Percentiles rank a stretch among this genome's conserved stretches.
phyloP scores from a whole-genome alignment of 2,113 vertebrate genomes.

The Triplophysa rosa region DNA sequence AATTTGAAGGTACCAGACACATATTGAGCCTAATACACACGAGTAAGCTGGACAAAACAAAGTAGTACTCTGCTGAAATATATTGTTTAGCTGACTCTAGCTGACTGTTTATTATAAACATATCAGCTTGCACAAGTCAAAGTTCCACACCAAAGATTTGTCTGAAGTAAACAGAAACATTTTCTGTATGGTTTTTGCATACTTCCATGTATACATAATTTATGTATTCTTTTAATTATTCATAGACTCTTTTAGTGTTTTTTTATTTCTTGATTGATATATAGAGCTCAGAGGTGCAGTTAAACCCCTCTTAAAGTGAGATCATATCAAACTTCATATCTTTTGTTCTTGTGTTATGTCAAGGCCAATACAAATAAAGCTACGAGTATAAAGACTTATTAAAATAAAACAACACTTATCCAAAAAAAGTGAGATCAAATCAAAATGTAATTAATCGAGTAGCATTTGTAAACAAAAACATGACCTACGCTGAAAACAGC shows the following conservation, averaged over 20 bases:
- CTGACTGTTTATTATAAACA: not conserved
- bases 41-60: not conserved
- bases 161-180: not conserved
- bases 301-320: constrained; percentile 15
- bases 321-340: not conserved
- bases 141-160: not conserved
- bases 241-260: not conserved
- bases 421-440: constrained; percentile 45
- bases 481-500: not conserved
- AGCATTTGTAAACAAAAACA: constrained; percentile 45
- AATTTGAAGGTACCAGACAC: constrained; percentile 7
- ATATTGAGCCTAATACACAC: not conserved
- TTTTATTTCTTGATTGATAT: constrained; percentile 25
- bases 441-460: constrained; percentile 40
- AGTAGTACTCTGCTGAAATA: constrained; percentile 9
- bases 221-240: constrained; percentile 15
- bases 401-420: constrained; percentile 21
- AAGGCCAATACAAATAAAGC: constrained; percentile 27
- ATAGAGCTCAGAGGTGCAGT: not conserved
- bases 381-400: constrained; percentile 60
- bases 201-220: constrained; percentile 3
- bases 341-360: constrained; percentile 14
- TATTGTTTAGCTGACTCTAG: constrained; percentile 6
- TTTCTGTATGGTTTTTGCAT: not conserved
- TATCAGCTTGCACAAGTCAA: constrained; percentile 1